Conservation (phyloP, 2,113 vertebrate species). For the Arvicanthis niloticus region DNA sequence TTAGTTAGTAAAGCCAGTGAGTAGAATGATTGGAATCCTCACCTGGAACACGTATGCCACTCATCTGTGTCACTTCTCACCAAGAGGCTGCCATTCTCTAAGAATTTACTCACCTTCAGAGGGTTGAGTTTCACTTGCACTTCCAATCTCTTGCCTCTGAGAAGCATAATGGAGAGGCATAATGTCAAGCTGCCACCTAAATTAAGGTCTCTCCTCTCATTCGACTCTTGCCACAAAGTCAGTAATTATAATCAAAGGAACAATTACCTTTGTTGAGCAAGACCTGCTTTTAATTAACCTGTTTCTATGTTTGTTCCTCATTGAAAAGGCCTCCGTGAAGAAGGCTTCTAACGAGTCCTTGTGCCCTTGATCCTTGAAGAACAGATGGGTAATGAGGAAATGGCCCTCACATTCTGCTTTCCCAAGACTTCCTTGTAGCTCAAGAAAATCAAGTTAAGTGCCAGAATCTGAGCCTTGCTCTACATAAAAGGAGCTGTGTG, state of each 20-base stretch:
- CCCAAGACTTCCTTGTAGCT: background rate
- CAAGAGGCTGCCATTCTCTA: background rate
- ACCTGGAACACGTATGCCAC: too few relatives aligned
- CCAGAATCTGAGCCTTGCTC: background rate
- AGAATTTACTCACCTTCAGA: background rate
- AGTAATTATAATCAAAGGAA: slow-evolving; percentile 67
- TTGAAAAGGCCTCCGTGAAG: background rate
- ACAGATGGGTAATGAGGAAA: background rate
- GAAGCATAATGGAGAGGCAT: background rate
- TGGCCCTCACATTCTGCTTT: background rate
- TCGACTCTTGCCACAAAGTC: slow-evolving; percentile 48
- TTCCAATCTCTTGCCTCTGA: slow-evolving; percentile 20
- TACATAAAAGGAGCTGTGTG: background rate
- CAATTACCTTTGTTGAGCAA: slow-evolving; percentile 65
- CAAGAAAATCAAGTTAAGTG: background rate
- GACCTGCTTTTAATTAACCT: slow-evolving; percentile 66
- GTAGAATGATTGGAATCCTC: accelerated
- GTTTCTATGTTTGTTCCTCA: slow-evolving; percentile 21
- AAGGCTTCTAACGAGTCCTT: background rate
- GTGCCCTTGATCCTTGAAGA: background rate
- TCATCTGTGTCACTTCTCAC: accelerated
- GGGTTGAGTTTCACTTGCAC: background rate
- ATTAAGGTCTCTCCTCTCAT: slow-evolving; percentile 42
- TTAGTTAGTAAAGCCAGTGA: background rate
- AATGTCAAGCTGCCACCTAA: slow-evolving; percentile 37